Evolutionary conservation across 2,888 invertebrate species (phyloP).

Genomic region (Synergus gifuensis): DNA sequence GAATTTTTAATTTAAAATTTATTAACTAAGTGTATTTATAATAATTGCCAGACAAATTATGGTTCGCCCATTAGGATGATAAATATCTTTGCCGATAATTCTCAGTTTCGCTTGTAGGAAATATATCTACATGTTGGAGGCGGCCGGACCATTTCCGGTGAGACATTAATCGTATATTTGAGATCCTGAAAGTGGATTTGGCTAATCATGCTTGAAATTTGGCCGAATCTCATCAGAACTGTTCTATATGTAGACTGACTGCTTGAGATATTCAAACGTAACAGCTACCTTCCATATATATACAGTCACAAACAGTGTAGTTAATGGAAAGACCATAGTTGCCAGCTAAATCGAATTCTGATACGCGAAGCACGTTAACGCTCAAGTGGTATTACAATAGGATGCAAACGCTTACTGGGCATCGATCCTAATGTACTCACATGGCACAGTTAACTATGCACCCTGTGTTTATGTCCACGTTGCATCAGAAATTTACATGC

Average conservation of each 20-base stretch:
- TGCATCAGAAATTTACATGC: constrained; percentile 11
- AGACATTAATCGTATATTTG: constrained; percentile 16
- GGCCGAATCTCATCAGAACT: neutral
- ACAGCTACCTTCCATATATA: neutral
- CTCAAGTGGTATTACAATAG: constrained; percentile 33
- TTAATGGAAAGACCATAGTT: constrained; percentile 39
- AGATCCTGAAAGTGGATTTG: neutral
- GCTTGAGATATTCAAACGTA: constrained; percentile 31
- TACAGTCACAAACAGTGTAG: neutral
- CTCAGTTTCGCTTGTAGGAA: neutral
- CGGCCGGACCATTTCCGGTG: neutral
- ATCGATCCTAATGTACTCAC: constrained; percentile 26
- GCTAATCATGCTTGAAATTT: constrained; percentile 14
- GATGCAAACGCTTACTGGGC: constrained; percentile 17
- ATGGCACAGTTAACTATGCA: constrained; percentile 9
- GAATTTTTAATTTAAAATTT: no score
- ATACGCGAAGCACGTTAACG: constrained; percentile 34
- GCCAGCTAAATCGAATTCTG: constrained; percentile 26
- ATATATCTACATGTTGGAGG: neutral
- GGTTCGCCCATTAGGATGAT: neutral
- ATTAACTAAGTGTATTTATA: no score
- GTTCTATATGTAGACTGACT: constrained; percentile 12
- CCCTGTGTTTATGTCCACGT: neutral
- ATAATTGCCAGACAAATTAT: neutral
- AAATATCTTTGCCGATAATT: neutral